Conservation (phyloP, 1,140 invertebrate genomes). For the Oncopodura yosiiana region DNA sequence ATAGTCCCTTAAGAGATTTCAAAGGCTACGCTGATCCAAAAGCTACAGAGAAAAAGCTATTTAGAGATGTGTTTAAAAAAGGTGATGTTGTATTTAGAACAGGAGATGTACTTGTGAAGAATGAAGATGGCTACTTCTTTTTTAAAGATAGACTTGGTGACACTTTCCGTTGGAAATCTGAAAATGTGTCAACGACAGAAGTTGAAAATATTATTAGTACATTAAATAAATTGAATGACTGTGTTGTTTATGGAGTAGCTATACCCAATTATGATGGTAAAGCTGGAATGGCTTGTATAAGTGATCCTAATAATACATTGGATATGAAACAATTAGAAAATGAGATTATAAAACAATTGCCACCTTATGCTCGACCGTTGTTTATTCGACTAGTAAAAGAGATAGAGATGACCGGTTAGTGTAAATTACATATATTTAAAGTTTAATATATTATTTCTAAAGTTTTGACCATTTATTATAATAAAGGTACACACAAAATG, state of each 20-base stretch:
- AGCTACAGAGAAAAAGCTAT: conserved; percentile 52
- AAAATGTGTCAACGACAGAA: conserved; percentile 35
- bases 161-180: conserved; percentile 40
- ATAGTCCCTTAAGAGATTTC: conserved; percentile 46
- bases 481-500: no score
- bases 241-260: conserved; percentile 11
- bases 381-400: no score
- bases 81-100: conserved; percentile 52
- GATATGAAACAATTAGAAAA: no score
- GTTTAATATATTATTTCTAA: not conserved
- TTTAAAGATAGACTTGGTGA: conserved; percentile 55
- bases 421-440: not conserved
- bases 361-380: no score
- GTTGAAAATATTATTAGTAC: conserved; percentile 20
- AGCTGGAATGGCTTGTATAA: no score
- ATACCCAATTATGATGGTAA: not conserved
- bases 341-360: no score
- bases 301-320: no score
- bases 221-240: conserved; percentile 5
- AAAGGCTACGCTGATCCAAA: conserved; percentile 54
- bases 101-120: conserved; percentile 52
- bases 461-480: not conserved
- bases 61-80: conserved; percentile 48
- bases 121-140: conserved; percentile 52
- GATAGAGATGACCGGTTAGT: no score